Evolutionary conservation across 1,140 invertebrate species (phyloP).

Genomic region (Monomorium pharaonis): DNA sequence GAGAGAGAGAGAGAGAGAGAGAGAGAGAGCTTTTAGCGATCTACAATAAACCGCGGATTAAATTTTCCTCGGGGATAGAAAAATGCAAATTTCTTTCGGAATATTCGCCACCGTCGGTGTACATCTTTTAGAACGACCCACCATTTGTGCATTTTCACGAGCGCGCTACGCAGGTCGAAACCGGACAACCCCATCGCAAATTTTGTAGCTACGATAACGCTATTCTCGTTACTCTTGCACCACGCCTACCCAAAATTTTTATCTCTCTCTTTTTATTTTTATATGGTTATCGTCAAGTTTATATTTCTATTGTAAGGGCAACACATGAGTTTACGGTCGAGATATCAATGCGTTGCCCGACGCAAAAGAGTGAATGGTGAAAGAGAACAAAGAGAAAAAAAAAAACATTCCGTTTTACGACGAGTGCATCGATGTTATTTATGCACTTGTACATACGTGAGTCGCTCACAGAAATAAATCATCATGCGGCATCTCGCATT

Average conservation of each 20-base stretch:
- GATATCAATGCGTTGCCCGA: neutral
- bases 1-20: conserved; percentile 3
- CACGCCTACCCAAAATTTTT: neutral
- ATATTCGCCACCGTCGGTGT: conserved; percentile 11
- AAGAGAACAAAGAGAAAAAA: neutral
- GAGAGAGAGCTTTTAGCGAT: conserved; percentile 24
- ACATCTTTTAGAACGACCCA: neutral
- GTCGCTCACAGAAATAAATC: conserved; percentile 29
- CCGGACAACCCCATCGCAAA: neutral
- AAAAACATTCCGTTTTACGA: conserved; percentile 4
- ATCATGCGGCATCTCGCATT: conserved; percentile 9
- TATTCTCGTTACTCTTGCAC: neutral
- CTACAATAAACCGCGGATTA: conserved; percentile 45
- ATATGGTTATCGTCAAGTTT: neutral
- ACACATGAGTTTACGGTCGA: neutral
- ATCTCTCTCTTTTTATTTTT: neutral
- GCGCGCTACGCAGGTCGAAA: neutral
- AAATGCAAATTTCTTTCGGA: conserved; percentile 42
- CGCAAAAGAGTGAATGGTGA: neutral
- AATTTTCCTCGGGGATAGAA: conserved; percentile 30
- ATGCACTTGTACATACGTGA: neutral
- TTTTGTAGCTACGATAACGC: neutral
- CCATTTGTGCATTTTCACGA: neutral
- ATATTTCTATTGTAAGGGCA: conserved; percentile 25
- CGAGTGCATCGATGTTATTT: neutral